Evolutionary conservation across 2,113 vertebrate genomes (phyloP).

Genomic region (Eleginops maclovinus): DNA sequence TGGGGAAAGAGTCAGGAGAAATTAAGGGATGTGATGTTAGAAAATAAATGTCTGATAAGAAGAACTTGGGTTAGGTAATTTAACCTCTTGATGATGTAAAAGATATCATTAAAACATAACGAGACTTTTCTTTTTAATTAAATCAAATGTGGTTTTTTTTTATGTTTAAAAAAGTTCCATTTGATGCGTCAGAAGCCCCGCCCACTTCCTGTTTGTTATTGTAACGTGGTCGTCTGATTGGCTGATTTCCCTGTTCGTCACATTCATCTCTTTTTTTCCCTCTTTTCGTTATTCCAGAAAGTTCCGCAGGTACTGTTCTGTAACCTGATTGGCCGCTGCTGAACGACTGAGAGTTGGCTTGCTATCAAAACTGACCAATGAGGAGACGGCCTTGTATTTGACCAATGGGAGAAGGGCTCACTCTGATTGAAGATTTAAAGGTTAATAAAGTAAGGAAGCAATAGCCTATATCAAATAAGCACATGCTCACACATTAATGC

Average conservation of each 20-base stretch:
- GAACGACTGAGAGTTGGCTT: constrained; percentile 72
- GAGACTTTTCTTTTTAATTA: too few relatives aligned
- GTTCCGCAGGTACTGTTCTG: constrained; percentile 71
- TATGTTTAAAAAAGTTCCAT: constrained; percentile 52
- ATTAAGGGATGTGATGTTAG: neutral
- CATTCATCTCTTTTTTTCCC: constrained; percentile 77
- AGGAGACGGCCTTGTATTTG: constrained; percentile 56
- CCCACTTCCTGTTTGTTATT: constrained; percentile 87
- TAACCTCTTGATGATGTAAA: too few relatives aligned
- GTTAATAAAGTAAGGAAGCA: too few relatives aligned
- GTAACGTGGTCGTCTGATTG: constrained; percentile 77
- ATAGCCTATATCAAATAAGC: too few relatives aligned
- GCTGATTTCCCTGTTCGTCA: constrained; percentile 85
- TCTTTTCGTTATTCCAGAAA: constrained; percentile 85
- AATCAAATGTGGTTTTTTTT: too few relatives aligned
- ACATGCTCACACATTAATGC: too few relatives aligned
- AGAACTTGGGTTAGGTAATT: too few relatives aligned
- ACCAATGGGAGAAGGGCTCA: constrained; percentile 68
- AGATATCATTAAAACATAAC: too few relatives aligned
- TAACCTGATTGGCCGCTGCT: constrained; percentile 72
- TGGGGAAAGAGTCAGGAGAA: neutral
- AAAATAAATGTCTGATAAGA: neutral
- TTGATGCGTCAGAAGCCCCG: constrained; percentile 84
- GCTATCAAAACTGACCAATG: constrained; percentile 70
- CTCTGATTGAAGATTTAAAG: too few relatives aligned